Evolutionary conservation across 1,140 invertebrate species (phyloP).

Genomic region (Procambarus clarkii): DNA sequence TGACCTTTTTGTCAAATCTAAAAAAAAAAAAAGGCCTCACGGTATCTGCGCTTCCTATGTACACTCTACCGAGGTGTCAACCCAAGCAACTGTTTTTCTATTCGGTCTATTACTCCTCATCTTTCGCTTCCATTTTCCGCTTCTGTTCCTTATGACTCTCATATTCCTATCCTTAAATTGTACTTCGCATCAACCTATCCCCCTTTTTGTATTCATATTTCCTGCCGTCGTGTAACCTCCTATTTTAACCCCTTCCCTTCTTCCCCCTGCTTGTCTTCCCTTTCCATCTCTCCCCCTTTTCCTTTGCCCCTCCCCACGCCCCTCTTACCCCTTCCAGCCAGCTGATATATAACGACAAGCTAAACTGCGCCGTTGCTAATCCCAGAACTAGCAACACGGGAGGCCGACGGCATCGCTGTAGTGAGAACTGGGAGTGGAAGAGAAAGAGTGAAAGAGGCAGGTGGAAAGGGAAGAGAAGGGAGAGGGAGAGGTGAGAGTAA

Average conservation of each 20-base stretch:
- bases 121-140: constrained; percentile 1
- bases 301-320: background rate
- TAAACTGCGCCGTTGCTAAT: constrained; percentile 39
- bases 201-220: background rate
- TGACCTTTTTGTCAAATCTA: too few species aligned
- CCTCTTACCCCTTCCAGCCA: constrained; percentile 15
- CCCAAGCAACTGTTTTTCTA: too few species aligned
- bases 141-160: background rate
- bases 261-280: background rate
- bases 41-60: too few species aligned
- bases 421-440: background rate
- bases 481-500: background rate
- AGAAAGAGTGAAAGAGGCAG: background rate
- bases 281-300: background rate
- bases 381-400: constrained; percentile 23
- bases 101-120: too few species aligned
- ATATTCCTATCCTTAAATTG: too few species aligned
- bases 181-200: background rate
- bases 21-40: too few species aligned
- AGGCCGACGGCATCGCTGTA: constrained; percentile 4
- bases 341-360: constrained; percentile 25
- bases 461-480: background rate
- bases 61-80: too few species aligned
- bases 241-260: background rate
- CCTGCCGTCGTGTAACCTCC: background rate